These are phyloP conservation scores for Formica aserva DNA, from an alignment of 2,888 invertebrate genomes.

Conservation along the genomic window DNA sequence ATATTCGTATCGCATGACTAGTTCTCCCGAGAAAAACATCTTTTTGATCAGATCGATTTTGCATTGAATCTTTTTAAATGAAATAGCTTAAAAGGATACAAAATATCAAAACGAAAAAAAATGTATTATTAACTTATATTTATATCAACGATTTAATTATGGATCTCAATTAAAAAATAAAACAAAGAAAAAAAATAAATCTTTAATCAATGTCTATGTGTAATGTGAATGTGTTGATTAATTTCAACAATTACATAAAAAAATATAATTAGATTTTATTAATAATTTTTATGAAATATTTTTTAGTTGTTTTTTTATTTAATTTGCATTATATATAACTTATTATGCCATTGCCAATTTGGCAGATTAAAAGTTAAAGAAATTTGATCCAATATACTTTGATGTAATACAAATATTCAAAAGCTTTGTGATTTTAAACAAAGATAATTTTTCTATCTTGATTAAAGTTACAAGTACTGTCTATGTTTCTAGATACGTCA, in stretches of 20 bases:
- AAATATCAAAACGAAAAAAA: neutral
- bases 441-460: neutral
- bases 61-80: neutral
- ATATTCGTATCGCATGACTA: neutral
- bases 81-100: neutral
- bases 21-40: neutral
- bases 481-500: conserved; percentile 60
- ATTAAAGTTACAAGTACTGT: conserved; percentile 53
- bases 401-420: neutral
- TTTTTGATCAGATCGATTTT: neutral
- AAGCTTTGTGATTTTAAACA: neutral
- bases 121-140: neutral
- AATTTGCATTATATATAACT: neutral
- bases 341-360: neutral
- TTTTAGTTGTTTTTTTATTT: neutral
- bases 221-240: neutral
- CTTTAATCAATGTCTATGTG: neutral
- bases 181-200: neutral
- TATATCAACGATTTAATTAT: neutral
- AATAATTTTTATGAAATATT: conserved; percentile 19
- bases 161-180: neutral
- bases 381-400: neutral
- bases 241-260: neutral
- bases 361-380: neutral
- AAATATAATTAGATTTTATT: neutral